Evolutionary conservation across 1,140 invertebrate genomes (phyloP).

Genomic region (Hycleus cichorii): DNA sequence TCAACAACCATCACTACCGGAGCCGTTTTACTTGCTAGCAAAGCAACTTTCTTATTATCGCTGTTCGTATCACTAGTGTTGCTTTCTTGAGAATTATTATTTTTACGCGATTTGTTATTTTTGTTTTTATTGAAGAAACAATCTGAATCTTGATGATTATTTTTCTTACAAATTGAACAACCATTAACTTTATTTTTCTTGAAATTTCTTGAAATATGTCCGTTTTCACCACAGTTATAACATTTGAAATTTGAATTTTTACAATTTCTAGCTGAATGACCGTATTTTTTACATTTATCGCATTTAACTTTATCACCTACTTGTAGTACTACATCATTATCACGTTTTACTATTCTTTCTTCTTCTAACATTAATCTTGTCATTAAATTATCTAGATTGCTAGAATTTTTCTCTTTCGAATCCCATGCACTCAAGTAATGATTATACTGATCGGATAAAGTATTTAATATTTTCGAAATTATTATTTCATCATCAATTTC

Average conservation of each 20-base stretch:
- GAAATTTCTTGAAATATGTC: not conserved
- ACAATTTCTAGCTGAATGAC: too few species aligned
- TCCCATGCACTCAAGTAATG: constrained; percentile 24
- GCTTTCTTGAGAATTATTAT: not conserved
- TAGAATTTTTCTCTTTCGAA: constrained; percentile 11
- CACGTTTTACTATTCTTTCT: not conserved
- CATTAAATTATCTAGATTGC: constrained; percentile 12
- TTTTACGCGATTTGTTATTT: not conserved
- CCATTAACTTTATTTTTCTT: not conserved
- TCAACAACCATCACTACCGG: not conserved
- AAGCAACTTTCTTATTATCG: not conserved
- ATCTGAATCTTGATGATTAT: not conserved
- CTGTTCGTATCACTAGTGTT: too few species aligned
- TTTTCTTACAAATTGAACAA: not conserved
- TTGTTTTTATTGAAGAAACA: not conserved
- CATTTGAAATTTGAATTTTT: not conserved
- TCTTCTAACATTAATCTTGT: not conserved
- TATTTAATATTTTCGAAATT: constrained; percentile 31
- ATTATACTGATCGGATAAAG: constrained; percentile 21
- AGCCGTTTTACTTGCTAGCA: not conserved
- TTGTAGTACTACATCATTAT: not conserved
- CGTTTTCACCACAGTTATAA: not conserved
- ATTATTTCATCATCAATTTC: constrained; percentile 25
- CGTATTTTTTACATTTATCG: too few species aligned
- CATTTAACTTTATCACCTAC: not conserved